Percentiles rank a stretch among this genome's conserved stretches.
These are phyloP conservation scores for Ibycter americanus DNA, from an alignment of 2,797 vertebrate species.

Conservation along the genomic window DNA sequence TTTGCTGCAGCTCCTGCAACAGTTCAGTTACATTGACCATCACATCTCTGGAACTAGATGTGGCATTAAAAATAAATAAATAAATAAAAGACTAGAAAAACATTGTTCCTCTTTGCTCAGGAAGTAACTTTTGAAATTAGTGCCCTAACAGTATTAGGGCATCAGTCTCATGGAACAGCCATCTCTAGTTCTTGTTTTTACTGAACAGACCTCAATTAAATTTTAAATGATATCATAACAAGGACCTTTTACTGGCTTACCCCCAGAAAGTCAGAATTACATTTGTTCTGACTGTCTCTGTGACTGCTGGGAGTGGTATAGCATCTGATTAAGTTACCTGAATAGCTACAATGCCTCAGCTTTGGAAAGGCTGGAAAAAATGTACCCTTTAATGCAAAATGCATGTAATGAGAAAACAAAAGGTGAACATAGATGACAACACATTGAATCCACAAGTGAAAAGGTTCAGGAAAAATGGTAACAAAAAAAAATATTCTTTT, in stretches of 20 bases:
- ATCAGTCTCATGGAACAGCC: neutral
- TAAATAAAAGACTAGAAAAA: neutral
- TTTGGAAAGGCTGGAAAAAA: neutral
- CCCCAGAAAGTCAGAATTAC: neutral
- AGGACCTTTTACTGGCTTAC: neutral
- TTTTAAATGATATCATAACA: neutral
- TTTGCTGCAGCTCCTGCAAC: neutral
- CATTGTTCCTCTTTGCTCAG: neutral
- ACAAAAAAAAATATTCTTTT: neutral
- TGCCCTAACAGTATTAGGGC: neutral
- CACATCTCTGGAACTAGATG: neutral
- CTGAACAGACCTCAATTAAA: neutral
- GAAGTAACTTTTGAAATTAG: neutral
- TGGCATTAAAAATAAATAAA: neutral
- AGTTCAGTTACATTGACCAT: neutral
- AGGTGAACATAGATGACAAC: neutral
- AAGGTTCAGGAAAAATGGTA: neutral
- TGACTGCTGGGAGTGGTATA: neutral
- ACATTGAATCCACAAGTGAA: neutral
- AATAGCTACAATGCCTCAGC: neutral
- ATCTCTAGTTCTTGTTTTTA: neutral
- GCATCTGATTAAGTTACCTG: neutral
- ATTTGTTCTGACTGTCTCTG: neutral
- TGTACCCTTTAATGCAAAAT: neutral
- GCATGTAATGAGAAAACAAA: neutral